Evolutionary conservation across 2,888 invertebrate genomes (phyloP), one percentile per base, ranked within the genome.

Genomic region (Meteorus cinctellus): DNA sequence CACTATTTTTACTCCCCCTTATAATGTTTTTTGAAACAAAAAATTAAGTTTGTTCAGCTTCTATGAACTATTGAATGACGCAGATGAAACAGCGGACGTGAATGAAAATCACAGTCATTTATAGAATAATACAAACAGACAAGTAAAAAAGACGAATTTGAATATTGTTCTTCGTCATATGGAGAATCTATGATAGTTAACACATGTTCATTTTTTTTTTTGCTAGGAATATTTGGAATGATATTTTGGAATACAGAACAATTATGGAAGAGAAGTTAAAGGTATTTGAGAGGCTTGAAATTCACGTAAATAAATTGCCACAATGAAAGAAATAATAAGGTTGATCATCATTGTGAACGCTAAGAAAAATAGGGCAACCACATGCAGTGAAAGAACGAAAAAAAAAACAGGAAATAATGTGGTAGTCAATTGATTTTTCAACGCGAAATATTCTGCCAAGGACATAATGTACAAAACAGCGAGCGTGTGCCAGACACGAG

Each of bases 401-500:
- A 45, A 60, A 74, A 74, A 41, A 24, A 27, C 12, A 6, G 29
- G 34, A 36, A 55, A 41, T 55, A 27, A 41, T 48, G 16, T 8
- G 10, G 16, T 48, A 10, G 66, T 55, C 29, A 59, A 73, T 74
- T 62, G 45, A 74, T 65, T 55, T 66, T 59, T 65, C 71, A 71
- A 65, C 65, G 70, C 29, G 45, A 3, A 63, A 75, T 65, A 63
- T 70, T 71, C 65, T 8, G 66, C 48, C 68, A 60, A 68, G 45
- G 68, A 74, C 60, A 74, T 62, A 60, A 24, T 24, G 24, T 48
- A 55, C 4, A 63, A n/a, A 65, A 36, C 36, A 36, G 36, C 65
- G 19, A 67, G 24, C 70, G 70, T 70, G 75, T 71, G 70, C 70
- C 75, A 34, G 72, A 31, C 66, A 66, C 66, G 51, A 34, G 70